phyloP scores from a whole-genome alignment of 2,113 vertebrate genomes.

The Taxidea taxus region DNA sequence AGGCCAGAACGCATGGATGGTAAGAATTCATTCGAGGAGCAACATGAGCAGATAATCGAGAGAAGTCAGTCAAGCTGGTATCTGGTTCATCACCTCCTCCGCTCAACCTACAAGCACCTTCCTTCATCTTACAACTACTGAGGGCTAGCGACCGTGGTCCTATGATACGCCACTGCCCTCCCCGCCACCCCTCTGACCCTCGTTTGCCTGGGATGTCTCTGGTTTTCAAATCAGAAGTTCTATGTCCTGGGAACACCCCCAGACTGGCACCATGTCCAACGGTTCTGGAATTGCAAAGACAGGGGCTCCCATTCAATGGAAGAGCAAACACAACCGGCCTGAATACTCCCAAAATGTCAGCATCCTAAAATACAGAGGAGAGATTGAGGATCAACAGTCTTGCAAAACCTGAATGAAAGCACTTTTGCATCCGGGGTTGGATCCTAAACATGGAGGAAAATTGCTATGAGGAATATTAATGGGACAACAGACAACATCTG shows the following conservation, averaged over 20 bases:
- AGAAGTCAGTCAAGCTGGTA: too few species aligned
- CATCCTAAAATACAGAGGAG: background rate
- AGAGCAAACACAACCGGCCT: background rate
- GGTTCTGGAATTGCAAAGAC: background rate
- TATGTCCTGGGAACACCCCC: background rate
- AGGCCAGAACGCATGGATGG: background rate
- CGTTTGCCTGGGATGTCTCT: background rate
- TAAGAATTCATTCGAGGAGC: too few species aligned
- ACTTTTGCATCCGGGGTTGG: background rate
- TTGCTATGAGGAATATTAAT: rapidly evolving
- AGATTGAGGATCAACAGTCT: background rate
- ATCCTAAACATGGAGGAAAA: background rate
- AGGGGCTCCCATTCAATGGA: background rate
- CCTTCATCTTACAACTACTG: too few species aligned
- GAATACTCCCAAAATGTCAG: background rate
- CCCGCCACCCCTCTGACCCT: too few species aligned
- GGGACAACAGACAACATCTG: background rate
- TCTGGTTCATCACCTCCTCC: background rate
- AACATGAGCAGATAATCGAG: background rate
- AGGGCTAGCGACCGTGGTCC: background rate
- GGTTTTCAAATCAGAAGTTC: background rate
- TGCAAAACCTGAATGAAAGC: background rate
- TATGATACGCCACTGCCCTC: too few species aligned
- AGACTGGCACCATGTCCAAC: background rate
- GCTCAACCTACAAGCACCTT: background rate